Evolutionary conservation across 2,113 vertebrate species (phyloP).

Genomic region (Scolopax mira): DNA sequence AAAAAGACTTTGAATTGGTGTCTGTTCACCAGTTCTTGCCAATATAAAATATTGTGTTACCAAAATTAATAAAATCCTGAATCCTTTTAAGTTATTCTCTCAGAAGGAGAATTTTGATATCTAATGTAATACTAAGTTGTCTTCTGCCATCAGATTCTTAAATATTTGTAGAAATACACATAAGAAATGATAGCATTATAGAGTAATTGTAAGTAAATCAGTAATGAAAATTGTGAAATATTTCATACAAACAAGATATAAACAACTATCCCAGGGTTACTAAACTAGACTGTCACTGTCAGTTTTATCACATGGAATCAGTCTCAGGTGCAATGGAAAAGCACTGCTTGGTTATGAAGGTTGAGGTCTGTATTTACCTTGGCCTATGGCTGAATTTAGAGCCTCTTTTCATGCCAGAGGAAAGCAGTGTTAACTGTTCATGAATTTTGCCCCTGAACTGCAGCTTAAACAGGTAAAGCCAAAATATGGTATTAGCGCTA

Average conservation of each 20-base stretch:
- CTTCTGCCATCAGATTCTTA: not conserved
- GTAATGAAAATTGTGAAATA: not conserved
- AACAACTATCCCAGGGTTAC: not conserved
- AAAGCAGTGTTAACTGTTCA: not conserved
- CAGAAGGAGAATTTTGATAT: not conserved
- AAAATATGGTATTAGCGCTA: not conserved
- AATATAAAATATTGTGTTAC: not conserved
- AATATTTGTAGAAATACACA: not conserved
- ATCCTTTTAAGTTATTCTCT: not conserved
- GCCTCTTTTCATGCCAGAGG: not conserved
- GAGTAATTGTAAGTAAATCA: constrained; percentile 10
- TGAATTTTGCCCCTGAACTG: not conserved
- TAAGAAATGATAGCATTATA: not conserved
- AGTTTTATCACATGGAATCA: not conserved
- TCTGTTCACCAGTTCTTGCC: not conserved
- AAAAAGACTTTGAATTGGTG: not conserved
- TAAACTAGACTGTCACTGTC: not conserved
- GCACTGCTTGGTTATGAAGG: not conserved
- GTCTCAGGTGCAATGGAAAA: not conserved
- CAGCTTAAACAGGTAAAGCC: not conserved
- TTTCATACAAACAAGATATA: not conserved
- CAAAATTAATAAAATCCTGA: not conserved
- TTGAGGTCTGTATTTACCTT: not conserved
- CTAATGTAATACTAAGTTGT: not conserved
- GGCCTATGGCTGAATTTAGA: not conserved